Conservation (phyloP, 2,797 vertebrate genomes). For the Tenualosa thibaudeaui region DNA sequence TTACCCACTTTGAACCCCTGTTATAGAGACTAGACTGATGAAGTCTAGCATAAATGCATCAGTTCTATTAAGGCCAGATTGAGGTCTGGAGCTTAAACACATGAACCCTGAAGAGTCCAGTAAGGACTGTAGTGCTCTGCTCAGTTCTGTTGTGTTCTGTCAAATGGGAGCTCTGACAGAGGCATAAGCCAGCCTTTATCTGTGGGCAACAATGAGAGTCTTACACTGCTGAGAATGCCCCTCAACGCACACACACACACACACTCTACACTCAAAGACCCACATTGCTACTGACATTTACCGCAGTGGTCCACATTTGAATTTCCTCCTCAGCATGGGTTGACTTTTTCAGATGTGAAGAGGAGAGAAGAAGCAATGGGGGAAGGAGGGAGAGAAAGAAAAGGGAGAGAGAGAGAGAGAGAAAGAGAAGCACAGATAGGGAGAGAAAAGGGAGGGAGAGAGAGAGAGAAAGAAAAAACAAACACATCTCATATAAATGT, state of each 20-base stretch:
- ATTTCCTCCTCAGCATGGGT: slow-evolving; percentile 55
- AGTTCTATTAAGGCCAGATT: too few relatives aligned
- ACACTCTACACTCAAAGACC: slow-evolving; percentile 44
- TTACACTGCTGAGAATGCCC: neutral
- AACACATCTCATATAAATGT: slow-evolving; percentile 15
- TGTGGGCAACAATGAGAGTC: slow-evolving; percentile 35
- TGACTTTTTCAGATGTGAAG: slow-evolving; percentile 48
- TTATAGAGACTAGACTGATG: too few relatives aligned
- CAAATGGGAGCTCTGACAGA: slow-evolving; percentile 1
- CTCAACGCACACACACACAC: slow-evolving; percentile 27
- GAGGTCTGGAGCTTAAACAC: neutral
- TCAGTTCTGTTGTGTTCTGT: neutral
- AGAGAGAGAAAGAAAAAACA: neutral
- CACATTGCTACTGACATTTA: slow-evolving; percentile 59
- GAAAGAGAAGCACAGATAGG: neutral
- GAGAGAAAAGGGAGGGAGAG: neutral
- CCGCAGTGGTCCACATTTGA: slow-evolving; percentile 48
- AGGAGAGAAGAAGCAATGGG: neutral
- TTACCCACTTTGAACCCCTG: too few relatives aligned
- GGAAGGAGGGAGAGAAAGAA: neutral
- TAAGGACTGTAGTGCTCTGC: neutral
- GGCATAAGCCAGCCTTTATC: slow-evolving; percentile 43
- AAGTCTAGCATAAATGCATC: too few relatives aligned
- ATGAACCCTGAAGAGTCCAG: neutral
- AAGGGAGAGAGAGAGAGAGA: neutral